Base-by-base conservation (phyloP, 2,888 invertebrate genomes). In the Volucella bombylans region DNA sequence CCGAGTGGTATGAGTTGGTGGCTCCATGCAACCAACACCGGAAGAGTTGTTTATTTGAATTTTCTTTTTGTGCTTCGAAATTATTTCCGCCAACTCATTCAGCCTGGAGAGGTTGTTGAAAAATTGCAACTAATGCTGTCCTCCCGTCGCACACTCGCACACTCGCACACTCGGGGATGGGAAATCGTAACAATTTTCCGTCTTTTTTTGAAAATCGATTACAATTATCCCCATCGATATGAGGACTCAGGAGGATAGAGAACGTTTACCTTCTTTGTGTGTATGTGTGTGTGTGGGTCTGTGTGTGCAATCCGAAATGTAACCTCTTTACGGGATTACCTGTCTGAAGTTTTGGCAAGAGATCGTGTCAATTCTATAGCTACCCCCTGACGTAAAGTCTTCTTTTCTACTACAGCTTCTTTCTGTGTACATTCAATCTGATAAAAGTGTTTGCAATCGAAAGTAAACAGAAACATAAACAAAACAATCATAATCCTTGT, bases 401-500 rank as follows among this genome's bases (percentile, higher is more conserved):
- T 43, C 39, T 45, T 64, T 2, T 8, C 10, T 39, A 41, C 47
- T 10, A 18, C 18, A 57, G n/a, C 55, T 8, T 57, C 38, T 67
- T 8, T 57, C 38, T 67, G 61, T 80, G 71, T 67, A 81, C 76
- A 78, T 67, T 81, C 85, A 85, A 85, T 85, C 85, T 81, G 69
- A 85, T 85, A 81, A 85, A 81, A 85, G 71, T 85, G 85, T 85
- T 81, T 85, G 80, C 80, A 52, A 72, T 80, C 76, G 81, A 81
- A 76, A 85, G 81, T 85, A 85, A 81, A 83, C 80, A 71, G 52
- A 80, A 83, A 82, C 79, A 82, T 73, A 79, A 82, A 81, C 81
- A 85, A 81, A 80, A 81, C 85, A 81, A 81, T 85, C 85, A 85
- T 85, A 85, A 80, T 85, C 85, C 85, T 76, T 81, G 67, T 57